Evolutionary conservation across 1,140 invertebrate genomes (phyloP).

Genomic region (Uloborus diversus): DNA sequence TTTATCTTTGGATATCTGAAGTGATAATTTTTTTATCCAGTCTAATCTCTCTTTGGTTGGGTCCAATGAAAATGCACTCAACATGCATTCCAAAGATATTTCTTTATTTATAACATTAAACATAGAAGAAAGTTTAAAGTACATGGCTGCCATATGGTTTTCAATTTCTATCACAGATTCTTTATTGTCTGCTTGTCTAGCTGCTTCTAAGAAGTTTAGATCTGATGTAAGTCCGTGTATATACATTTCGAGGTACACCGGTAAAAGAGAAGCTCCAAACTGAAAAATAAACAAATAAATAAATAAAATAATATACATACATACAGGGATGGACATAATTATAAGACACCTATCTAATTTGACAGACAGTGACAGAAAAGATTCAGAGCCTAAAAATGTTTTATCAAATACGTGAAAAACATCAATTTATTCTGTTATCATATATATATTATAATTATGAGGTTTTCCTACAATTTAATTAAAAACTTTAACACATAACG

Average conservation of each 20-base stretch:
- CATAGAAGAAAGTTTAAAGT: slow-evolving; percentile 39
- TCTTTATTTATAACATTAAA: slow-evolving; percentile 44
- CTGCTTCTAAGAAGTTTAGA: slow-evolving; percentile 49
- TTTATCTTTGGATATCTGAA: slow-evolving; percentile 42
- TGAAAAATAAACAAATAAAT: slow-evolving; percentile 34
- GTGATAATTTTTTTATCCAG: slow-evolving; percentile 31
- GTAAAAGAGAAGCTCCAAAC: slow-evolving; percentile 47
- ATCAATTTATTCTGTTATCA: too few species aligned
- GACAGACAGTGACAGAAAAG: too few species aligned
- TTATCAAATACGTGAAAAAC: too few species aligned
- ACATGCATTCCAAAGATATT: slow-evolving; percentile 50
- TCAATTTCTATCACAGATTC: slow-evolving; percentile 54
- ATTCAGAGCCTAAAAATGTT: too few species aligned
- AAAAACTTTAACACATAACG: too few species aligned
- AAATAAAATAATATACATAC: too few species aligned
- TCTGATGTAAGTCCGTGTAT: slow-evolving; percentile 48
- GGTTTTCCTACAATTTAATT: too few species aligned
- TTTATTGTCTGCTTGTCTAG: slow-evolving; percentile 44
- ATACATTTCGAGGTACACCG: slow-evolving; percentile 53
- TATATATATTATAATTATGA: too few species aligned
- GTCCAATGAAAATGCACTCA: slow-evolving; percentile 51
- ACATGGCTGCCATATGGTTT: slow-evolving; percentile 54
- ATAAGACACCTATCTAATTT: too few species aligned
- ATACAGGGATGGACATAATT: too few species aligned
- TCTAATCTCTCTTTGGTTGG: slow-evolving; percentile 43